Evolutionary conservation across 1,140 invertebrate species (phyloP), one percentile per base, ranked within the genome.

Genomic region (Ips nitidus): DNA sequence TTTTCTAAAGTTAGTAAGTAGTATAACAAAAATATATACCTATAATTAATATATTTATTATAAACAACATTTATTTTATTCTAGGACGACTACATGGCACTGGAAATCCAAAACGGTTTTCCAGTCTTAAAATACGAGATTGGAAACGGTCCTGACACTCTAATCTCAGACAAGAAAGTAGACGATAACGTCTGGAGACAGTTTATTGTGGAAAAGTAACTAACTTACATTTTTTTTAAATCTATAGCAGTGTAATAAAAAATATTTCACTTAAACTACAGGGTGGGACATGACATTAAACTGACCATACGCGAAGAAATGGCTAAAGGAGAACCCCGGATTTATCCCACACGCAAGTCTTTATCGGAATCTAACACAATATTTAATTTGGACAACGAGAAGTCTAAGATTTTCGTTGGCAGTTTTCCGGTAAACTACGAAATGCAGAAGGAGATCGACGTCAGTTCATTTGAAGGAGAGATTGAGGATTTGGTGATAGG

Each of bases 401-500:
- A 91, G 62, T 94, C 94, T 1, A 94, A 91, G 77, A 82, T 99
- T 5, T 98, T 93, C 80, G 89, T 98, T 1, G 97, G 97, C 39
- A 95, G 96, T 2, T 90, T 93, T 70, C 93, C 94, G 0, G 81
- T 83, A 2, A 85, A 84, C 2, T 89, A 88, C 70, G 85, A 88
- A 53, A 85, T 92, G 2, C 92, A 91, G 66, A 80, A 86, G 2
- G 84, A 82, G 0, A 83, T 97, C 2, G 86, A 83, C 4, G 86
- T 88, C 53, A 88, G 86, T 2, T 89, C 88, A 0, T 99, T 96
- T 79, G 88, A 90, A 56, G 98, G 98, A 2, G 86, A 90, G 74
- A 92, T 99, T 69, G 96, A 98, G 78, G 94, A 95, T 60, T 80
- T 99, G 0, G 86, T 89, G 58, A 91, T 98, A 72, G 95, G 95